Percentiles rank a stretch among this genome's conserved stretches.
Evolutionary conservation across 1,140 invertebrate species (phyloP).

Genomic region (Colletes gigas): DNA sequence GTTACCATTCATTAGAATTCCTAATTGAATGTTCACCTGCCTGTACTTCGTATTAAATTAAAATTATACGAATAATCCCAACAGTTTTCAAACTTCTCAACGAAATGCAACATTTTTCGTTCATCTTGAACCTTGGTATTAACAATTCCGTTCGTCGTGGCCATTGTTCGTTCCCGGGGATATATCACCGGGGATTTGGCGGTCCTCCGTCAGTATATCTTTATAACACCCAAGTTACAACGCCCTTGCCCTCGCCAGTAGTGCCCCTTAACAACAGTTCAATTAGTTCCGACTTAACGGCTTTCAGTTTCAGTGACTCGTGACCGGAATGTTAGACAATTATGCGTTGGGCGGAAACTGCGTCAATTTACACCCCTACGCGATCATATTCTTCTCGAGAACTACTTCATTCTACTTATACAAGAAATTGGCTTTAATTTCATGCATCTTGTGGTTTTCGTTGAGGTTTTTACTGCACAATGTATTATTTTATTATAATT

Average conservation of each 20-base stretch:
- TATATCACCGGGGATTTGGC: conserved; percentile 66
- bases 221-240: conserved; percentile 62
- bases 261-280: conserved; percentile 60
- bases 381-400: conserved; percentile 28
- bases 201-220: conserved; percentile 60
- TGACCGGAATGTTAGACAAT: conserved; percentile 69
- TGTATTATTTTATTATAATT: too few relatives aligned
- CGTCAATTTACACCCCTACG: conserved; percentile 42
- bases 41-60: too few relatives aligned
- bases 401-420: not conserved
- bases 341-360: conserved; percentile 54
- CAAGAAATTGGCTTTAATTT: not conserved
- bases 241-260: conserved; percentile 50
- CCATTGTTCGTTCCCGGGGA: conserved; percentile 57
- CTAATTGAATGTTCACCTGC: too few relatives aligned
- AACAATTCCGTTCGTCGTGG: conserved; percentile 48
- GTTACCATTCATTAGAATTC: too few relatives aligned
- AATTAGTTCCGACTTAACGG: conserved; percentile 69
- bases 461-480: too few relatives aligned
- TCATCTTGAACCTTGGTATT: conserved; percentile 28
- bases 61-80: too few relatives aligned
- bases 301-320: conserved; percentile 69
- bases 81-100: not conserved
- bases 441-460: too few relatives aligned
- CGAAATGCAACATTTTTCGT: not conserved